phyloP scores from a whole-genome alignment of 2,797 vertebrate species.

The Hoplostethus atlanticus region DNA sequence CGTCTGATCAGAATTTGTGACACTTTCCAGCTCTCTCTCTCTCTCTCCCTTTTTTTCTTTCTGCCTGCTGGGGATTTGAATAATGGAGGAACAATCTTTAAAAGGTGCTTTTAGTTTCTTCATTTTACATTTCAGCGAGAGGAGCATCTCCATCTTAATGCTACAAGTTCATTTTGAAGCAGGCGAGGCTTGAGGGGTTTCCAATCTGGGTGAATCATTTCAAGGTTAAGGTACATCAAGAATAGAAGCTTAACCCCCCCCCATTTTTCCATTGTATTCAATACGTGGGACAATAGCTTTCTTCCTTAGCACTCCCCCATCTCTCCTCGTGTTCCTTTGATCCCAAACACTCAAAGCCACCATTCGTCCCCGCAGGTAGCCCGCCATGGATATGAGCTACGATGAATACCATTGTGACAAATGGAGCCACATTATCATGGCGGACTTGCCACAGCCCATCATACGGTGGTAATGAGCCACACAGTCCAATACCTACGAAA shows the following conservation, averaged over 20 bases:
- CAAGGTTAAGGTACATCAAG: constrained; percentile 43
- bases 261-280: constrained; percentile 27
- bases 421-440: constrained; percentile 8
- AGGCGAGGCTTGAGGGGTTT: constrained; percentile 57
- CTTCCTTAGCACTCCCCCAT: background rate
- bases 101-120: constrained; percentile 67
- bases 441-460: constrained; percentile 19
- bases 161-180: constrained; percentile 54
- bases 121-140: constrained; percentile 49
- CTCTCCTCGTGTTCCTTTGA: background rate
- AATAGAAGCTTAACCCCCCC: constrained; percentile 19
- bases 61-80: constrained; percentile 69
- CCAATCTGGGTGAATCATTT: constrained; percentile 44
- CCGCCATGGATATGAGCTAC: background rate
- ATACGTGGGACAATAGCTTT: background rate
- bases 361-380: background rate
- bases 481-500: constrained; percentile 26
- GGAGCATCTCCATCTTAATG: constrained; percentile 34
- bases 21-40: constrained; percentile 47
- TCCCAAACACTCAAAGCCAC: constrained; percentile 19
- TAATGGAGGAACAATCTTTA: constrained; percentile 65
- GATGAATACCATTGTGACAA: constrained; percentile 2
- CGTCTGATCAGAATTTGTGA: constrained; percentile 70
- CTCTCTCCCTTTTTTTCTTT: constrained; percentile 2
- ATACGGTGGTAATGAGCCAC: constrained; percentile 13